phyloP scores from a whole-genome alignment of 2,113 vertebrate genomes.

The Dipodomys merriami region DNA sequence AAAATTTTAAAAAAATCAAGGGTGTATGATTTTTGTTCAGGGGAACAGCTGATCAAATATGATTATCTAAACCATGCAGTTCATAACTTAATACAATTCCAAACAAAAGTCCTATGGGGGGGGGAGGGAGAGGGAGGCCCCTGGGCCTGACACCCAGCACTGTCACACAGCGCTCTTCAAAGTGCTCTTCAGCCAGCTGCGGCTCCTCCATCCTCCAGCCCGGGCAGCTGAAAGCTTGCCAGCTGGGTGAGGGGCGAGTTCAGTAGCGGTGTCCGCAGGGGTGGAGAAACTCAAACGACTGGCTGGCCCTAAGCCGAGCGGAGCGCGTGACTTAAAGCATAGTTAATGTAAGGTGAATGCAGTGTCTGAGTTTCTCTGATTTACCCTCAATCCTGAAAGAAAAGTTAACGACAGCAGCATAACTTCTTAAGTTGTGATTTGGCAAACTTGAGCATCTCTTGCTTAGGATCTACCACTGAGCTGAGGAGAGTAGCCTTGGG shows the following conservation, averaged over 20 bases:
- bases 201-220: not conserved
- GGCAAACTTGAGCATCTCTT: not conserved
- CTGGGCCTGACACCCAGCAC: not conserved
- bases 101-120: slow-evolving; percentile 56
- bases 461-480: not conserved
- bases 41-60: slow-evolving; percentile 62
- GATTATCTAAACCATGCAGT: slow-evolving; percentile 76
- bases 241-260: not conserved
- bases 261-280: slow-evolving; percentile 47
- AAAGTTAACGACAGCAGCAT: slow-evolving; percentile 42
- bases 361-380: not conserved
- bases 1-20: slow-evolving; percentile 49
- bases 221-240: not conserved
- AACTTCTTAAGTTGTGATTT: not conserved
- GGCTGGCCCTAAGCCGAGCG: not conserved
- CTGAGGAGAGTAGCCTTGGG: not conserved
- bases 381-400: not conserved
- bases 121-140: slow-evolving; percentile 9
- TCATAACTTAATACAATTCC: slow-evolving; percentile 70
- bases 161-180: slow-evolving; percentile 71
- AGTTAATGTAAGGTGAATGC: not conserved
- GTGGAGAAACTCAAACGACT: not conserved
- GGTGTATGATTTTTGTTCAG: slow-evolving; percentile 54
- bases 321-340: not conserved
- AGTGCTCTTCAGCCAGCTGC: slow-evolving; percentile 64